A percentile compares a stretch with the other conserved stretches of the same genome.
Evolutionary conservation across 2,888 invertebrate species (phyloP).

Genomic region (Sarcophaga subvicina): DNA sequence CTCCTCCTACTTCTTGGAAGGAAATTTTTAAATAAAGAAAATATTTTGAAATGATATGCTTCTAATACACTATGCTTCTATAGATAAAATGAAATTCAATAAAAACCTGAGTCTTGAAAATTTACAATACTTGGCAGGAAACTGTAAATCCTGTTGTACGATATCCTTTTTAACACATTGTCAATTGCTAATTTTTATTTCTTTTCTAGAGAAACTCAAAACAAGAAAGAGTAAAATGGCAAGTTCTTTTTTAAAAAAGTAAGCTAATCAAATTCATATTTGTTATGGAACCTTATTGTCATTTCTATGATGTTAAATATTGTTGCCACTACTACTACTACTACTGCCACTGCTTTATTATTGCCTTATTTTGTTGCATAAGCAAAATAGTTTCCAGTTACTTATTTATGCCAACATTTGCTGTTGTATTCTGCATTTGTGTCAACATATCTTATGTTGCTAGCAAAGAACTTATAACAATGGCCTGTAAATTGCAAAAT

Average conservation of each 20-base stretch:
- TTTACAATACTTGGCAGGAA: conserved; percentile 39
- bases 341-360: background rate
- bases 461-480: conserved; percentile 17
- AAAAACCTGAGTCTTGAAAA: conserved; percentile 1
- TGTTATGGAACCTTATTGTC: conserved; percentile 35
- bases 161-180: conserved; percentile 58
- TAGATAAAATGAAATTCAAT: background rate
- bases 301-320: background rate
- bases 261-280: conserved; percentile 61
- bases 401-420: conserved; percentile 18
- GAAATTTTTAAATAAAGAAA: too few relatives aligned
- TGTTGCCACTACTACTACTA: conserved; percentile 2
- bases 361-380: background rate
- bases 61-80: background rate
- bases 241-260: conserved; percentile 6
- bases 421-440: conserved; percentile 7
- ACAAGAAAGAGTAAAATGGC: background rate
- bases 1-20: background rate
- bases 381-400: background rate
- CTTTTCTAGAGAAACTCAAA: background rate
- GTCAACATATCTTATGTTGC: too few relatives aligned
- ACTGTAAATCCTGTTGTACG: conserved; percentile 51
- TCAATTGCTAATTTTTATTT: conserved; percentile 23
- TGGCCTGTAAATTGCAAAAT: conserved; percentile 50
- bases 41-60: background rate